Evolutionary conservation across 2,888 invertebrate species (phyloP).

Genomic region (Nebria salina): DNA sequence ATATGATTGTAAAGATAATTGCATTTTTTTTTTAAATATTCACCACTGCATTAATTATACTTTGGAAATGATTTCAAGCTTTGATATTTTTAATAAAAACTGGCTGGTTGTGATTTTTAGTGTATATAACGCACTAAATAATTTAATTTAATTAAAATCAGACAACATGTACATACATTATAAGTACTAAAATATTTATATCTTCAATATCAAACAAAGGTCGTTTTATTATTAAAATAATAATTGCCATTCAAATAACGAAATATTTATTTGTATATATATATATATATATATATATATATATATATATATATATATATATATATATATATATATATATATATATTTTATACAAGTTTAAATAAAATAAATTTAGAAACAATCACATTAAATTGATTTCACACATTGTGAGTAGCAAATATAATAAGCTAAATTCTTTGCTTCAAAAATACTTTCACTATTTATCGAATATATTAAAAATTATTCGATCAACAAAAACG

Average conservation of each 20-base stretch:
- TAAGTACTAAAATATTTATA: not conserved
- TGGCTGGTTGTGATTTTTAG: not conserved
- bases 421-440: too few species aligned
- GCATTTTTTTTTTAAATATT: not conserved
- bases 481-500: not conserved
- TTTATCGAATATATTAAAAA: not conserved
- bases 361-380: too few species aligned
- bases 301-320: too few species aligned
- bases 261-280: too few species aligned
- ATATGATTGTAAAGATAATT: not conserved
- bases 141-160: slow-evolving; percentile 1
- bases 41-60: not conserved
- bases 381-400: too few species aligned
- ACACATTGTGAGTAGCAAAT: too few species aligned
- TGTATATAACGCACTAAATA: not conserved
- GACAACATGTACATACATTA: not conserved
- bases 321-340: too few species aligned
- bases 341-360: too few species aligned
- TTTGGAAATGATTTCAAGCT: not conserved
- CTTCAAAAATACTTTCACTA: not conserved
- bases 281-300: too few species aligned
- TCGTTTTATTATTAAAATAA: not conserved
- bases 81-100: not conserved
- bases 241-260: too few species aligned
- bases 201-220: not conserved